Conservation (phyloP, 2,888 invertebrate genomes). For the Lasioglossum calceatum region DNA sequence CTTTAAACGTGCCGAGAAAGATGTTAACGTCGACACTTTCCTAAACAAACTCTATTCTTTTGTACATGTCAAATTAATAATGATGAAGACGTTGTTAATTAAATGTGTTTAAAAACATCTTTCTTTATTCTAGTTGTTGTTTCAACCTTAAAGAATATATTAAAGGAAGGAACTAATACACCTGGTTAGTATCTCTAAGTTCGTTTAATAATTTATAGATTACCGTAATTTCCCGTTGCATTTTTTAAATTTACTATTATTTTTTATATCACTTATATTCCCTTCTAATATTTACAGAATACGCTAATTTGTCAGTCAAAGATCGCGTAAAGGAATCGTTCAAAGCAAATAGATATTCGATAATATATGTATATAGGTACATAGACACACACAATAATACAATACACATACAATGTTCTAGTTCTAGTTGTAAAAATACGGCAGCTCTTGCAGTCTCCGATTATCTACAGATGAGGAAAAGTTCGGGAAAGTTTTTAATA, state of each 20-base stretch:
- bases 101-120: slow-evolving; percentile 2
- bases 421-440: no score
- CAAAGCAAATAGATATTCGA: no score
- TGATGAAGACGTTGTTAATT: neutral
- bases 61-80: neutral
- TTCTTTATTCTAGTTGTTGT: slow-evolving; percentile 8
- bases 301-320: neutral
- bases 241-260: neutral
- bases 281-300: neutral
- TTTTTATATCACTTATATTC: neutral
- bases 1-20: neutral
- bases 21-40: neutral
- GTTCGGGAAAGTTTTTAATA: no score
- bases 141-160: slow-evolving; percentile 6
- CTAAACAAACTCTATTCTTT: neutral
- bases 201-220: slow-evolving; percentile 4
- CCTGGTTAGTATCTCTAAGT: neutral
- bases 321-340: no score
- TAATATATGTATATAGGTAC: no score
- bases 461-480: no score
- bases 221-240: neutral
- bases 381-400: no score
- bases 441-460: no score
- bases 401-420: no score
- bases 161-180: neutral